These are phyloP conservation scores for Plodia interpunctella DNA, from an alignment of 1,140 invertebrate species.

Conservation along the genomic window DNA sequence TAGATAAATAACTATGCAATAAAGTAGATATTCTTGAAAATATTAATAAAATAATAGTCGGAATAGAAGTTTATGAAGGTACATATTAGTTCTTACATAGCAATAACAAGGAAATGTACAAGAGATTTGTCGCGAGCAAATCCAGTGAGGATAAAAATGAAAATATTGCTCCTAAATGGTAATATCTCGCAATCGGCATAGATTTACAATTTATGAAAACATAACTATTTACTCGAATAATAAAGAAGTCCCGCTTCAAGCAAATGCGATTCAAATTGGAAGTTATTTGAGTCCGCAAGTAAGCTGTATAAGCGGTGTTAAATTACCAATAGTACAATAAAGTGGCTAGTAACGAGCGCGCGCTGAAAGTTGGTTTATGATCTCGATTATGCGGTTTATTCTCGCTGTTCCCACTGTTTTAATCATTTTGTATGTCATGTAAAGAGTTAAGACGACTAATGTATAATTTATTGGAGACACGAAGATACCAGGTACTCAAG, in stretches of 20 bases:
- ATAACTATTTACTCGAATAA: neutral
- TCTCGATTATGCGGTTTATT: constrained; percentile 4
- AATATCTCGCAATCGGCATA: neutral
- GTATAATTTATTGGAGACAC: too few species aligned
- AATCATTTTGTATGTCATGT: neutral
- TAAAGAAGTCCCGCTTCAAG: constrained; percentile 6
- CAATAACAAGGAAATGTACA: too few species aligned
- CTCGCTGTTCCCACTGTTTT: neutral
- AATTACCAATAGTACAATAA: constrained; percentile 4
- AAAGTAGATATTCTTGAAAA: too few species aligned
- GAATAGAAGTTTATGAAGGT: neutral
- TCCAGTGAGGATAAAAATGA: neutral
- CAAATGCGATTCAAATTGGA: constrained; percentile 7
- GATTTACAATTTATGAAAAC: neutral
- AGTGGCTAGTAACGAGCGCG: neutral
- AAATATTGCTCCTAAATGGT: neutral
- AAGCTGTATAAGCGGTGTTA: neutral
- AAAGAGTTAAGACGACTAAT: too few species aligned
- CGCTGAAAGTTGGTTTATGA: neutral
- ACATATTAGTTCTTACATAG: neutral
- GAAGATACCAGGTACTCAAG: too few species aligned
- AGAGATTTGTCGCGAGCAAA: neutral
- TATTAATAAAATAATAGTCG: neutral
- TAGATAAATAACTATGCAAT: too few species aligned
- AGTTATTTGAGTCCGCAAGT: neutral